Base-by-base conservation (phyloP, 2,888 invertebrate genomes). In the Hanleya hanleyi region DNA sequence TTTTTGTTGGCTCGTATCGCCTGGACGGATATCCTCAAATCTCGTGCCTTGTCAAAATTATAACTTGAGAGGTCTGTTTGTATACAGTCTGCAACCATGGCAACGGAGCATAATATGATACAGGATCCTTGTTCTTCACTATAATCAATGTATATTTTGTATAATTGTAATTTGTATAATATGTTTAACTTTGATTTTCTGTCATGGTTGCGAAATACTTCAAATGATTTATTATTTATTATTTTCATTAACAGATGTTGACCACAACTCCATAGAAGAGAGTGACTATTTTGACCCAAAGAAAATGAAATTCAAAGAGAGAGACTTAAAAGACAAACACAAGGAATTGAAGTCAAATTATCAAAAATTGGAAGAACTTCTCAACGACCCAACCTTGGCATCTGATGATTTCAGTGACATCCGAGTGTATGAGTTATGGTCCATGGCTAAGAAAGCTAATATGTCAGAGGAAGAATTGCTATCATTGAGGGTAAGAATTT, bases 371-470 rank as follows among this genome's bases (percentile, higher is more conserved):
- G 93, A 95, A 81, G 95, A 95, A 96, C 86, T 93, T 93, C 36
- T 91, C 97, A 38, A 94, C 95, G 81, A 93, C 94, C 69, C 91
- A 95, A 73, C 93, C 96, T 12, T 33, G 15, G 29, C 93, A 95
- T 29, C 82, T 6, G 67, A 75, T 29, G 78, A 79, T n/a, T 98
- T 98, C 88, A 93, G 96, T 57, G 97, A 98, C 86, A 96, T 96
- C 0, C 95, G 96, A 91, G 97, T 97, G 0, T 95, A 96, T 89
- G 95, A 95, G 0, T 91, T 98, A 37, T 98, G 97, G 97, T 94
- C 93, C 81, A 92, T 95, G 72, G 97, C 97, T 1, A 89, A 94
- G 26, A 93, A 94, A 69, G 94, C 94, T 15, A 95, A 96, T 89
- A 97, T 98, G 90, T 93, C 94, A 32, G 92, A 93, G 0, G 94